Evolutionary conservation across 1,140 invertebrate species (phyloP).

Genomic region (Myzus persicae): DNA sequence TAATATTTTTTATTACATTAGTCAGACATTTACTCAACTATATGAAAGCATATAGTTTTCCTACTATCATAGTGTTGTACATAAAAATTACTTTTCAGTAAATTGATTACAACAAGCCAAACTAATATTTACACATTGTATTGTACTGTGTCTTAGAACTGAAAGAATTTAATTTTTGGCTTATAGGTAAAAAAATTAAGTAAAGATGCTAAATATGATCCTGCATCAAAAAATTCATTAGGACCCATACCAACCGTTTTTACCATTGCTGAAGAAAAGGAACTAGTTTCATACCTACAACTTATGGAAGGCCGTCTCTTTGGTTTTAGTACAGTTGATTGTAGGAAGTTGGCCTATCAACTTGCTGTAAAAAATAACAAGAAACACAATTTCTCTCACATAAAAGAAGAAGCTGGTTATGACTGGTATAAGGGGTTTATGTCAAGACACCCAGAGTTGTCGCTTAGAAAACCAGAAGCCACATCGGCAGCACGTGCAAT

Average conservation of each 20-base stretch:
- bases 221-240: background rate
- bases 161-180: too few relatives aligned
- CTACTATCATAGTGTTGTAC: too few relatives aligned
- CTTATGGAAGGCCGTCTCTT: background rate
- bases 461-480: constrained; percentile 63
- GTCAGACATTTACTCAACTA: too few relatives aligned
- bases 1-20: too few relatives aligned
- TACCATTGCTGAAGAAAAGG: background rate
- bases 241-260: background rate
- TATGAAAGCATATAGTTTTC: too few relatives aligned
- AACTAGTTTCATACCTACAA: background rate
- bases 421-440: constrained; percentile 64
- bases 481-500: constrained; percentile 38
- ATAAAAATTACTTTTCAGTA: too few relatives aligned
- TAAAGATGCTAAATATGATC: background rate
- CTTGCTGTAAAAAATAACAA: background rate
- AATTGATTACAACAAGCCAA: too few relatives aligned
- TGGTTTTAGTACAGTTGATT: background rate
- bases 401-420: constrained; percentile 61
- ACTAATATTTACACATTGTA: too few relatives aligned
- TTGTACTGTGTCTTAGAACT: too few relatives aligned
- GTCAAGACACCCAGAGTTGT: constrained; percentile 62
- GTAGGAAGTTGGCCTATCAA: background rate
- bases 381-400: background rate
- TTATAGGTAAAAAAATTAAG: too few relatives aligned